Conservation (phyloP, 2,797 vertebrate species). For the Oophaga sylvatica region DNA sequence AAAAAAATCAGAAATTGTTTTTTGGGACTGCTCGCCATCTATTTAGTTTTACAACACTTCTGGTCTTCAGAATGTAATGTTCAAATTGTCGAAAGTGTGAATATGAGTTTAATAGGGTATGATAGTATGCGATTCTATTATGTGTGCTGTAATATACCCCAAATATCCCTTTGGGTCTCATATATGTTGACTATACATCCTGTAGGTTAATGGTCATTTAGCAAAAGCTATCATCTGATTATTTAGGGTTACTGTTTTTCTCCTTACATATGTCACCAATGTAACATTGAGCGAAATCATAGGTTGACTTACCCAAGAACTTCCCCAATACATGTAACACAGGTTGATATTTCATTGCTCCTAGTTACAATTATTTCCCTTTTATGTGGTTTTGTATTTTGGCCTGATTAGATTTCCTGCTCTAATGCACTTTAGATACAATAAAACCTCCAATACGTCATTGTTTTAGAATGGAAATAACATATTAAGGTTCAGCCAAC, state of each 20-base stretch:
- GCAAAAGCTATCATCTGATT: neutral
- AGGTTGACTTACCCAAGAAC: neutral
- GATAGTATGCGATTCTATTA: too few relatives aligned
- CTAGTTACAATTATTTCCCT: neutral
- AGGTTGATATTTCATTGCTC: neutral
- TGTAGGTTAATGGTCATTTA: neutral
- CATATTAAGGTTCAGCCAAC: neutral
- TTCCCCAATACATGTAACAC: neutral
- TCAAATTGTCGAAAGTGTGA: too few relatives aligned
- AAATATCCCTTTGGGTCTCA: neutral
- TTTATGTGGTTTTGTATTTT: conserved; percentile 8
- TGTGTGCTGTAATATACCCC: too few relatives aligned
- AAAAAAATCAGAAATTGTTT: too few relatives aligned
- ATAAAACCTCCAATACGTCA: neutral
- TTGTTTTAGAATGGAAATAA: conserved; percentile 12
- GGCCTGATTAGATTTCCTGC: neutral
- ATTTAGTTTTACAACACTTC: too few relatives aligned
- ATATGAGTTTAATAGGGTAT: too few relatives aligned
- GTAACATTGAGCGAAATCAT: neutral
- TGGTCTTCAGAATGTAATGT: too few relatives aligned
- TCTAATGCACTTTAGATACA: conserved; percentile 20
- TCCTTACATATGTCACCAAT: neutral
- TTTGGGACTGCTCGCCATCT: too few relatives aligned
- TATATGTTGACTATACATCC: neutral
- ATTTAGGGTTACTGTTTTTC: neutral